Percentiles rank a stretch among this genome's conserved stretches.
These are phyloP conservation scores for Prosopocoilus inquinatus DNA, from an alignment of 2,888 invertebrate species.

Conservation along the genomic window DNA sequence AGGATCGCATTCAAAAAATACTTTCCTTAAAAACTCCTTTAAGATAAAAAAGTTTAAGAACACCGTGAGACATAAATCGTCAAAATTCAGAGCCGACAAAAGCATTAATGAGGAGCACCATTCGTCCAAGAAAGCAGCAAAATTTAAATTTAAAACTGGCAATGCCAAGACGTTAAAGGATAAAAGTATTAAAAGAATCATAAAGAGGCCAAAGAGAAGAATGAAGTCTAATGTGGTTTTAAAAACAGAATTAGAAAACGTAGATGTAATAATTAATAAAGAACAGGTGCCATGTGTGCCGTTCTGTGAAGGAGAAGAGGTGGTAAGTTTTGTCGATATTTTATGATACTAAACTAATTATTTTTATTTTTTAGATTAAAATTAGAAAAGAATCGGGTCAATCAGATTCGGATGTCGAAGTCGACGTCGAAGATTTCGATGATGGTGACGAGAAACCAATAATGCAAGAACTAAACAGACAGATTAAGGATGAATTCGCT, in stretches of 20 bases:
- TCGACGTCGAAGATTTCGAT: constrained; percentile 59
- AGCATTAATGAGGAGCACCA: neutral
- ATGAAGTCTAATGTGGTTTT: neutral
- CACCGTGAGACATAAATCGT: constrained; percentile 12
- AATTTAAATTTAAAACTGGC: constrained; percentile 37
- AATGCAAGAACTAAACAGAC: neutral
- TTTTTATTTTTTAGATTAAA: constrained; percentile 39
- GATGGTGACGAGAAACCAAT: constrained; percentile 32
- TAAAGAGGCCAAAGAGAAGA: constrained; percentile 4
- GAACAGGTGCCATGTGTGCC: constrained; percentile 57
- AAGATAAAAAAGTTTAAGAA: constrained; percentile 5
- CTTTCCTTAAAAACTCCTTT: constrained; percentile 22
- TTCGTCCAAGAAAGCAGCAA: constrained; percentile 25
- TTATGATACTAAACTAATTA: neutral
- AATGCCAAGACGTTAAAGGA: constrained; percentile 1
- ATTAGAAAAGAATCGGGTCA: constrained; percentile 43
- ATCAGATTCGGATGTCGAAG: constrained; percentile 55
- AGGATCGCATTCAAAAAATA: constrained; percentile 33
- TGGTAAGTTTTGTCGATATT: constrained; percentile 46
- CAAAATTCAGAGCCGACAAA: constrained; percentile 2
- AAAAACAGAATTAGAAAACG: constrained; percentile 8
- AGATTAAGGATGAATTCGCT: neutral
- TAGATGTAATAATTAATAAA: constrained; percentile 46
- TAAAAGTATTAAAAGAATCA: neutral
- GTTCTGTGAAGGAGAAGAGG: constrained; percentile 60